These are phyloP conservation scores for Xanthostigma xanthostigma DNA, from an alignment of 2,888 invertebrate species.

Conservation along the genomic window DNA sequence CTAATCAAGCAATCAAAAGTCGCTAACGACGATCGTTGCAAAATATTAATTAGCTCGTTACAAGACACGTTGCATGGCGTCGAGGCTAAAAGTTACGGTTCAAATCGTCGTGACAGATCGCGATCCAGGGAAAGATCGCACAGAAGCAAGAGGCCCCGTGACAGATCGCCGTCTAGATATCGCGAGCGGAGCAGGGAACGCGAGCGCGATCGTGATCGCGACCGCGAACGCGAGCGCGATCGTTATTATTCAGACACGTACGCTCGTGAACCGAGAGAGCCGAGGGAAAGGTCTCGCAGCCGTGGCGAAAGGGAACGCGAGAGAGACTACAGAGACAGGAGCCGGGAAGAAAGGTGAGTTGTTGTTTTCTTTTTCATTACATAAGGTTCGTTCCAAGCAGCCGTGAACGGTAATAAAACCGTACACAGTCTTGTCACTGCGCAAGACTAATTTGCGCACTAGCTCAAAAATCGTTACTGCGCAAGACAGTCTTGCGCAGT, in stretches of 20 bases:
- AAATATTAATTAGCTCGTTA: slow-evolving; percentile 89
- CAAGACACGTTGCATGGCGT: slow-evolving; percentile 95
- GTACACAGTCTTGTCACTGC: no score
- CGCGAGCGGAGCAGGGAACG: slow-evolving; percentile 40
- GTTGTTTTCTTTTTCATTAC: slow-evolving; percentile 4
- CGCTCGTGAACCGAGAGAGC: slow-evolving; percentile 36
- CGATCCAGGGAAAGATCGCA: slow-evolving; percentile 33
- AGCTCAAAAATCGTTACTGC: no score
- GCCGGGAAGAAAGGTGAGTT: slow-evolving; percentile 60
- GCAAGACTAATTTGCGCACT: no score
- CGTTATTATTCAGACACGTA: slow-evolving; percentile 33
- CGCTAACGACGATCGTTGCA: slow-evolving; percentile 92
- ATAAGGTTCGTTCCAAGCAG: no score
- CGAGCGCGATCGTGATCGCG: slow-evolving; percentile 39
- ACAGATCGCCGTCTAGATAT: slow-evolving; percentile 24
- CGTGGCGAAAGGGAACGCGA: slow-evolving; percentile 54
- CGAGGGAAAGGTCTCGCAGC: slow-evolving; percentile 66
- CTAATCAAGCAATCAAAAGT: slow-evolving; percentile 92
- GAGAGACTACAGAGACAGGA: slow-evolving; percentile 59
- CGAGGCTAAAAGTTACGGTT: slow-evolving; percentile 92
- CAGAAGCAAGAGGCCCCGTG: slow-evolving; percentile 26
- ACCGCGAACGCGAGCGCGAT: slow-evolving; percentile 37
- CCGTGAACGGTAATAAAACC: no score
- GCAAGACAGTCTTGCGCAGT: no score
- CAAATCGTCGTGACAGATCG: slow-evolving; percentile 45